Percentiles rank a stretch among this genome's conserved stretches.
These are phyloP conservation scores for Pteronotus mesoamericanus DNA, from an alignment of 2,797 vertebrate genomes.

Conservation along the genomic window DNA sequence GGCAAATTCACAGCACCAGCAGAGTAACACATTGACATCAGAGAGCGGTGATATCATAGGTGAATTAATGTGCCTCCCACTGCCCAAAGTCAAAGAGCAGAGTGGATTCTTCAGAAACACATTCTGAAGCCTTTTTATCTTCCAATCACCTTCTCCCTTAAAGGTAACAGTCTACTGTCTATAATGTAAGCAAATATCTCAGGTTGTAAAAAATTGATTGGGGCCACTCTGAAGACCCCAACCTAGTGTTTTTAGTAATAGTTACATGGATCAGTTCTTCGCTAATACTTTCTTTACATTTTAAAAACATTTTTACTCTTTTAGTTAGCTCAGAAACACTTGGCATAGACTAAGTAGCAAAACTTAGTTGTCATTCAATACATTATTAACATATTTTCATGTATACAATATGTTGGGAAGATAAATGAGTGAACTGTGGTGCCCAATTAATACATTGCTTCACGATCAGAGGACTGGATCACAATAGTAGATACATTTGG, in stretches of 20 bases:
- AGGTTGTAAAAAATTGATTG: constrained; percentile 42
- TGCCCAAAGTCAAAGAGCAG: constrained; percentile 19
- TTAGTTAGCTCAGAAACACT: constrained; percentile 46
- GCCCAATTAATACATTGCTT: background rate
- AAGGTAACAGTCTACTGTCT: constrained; percentile 43
- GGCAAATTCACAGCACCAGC: background rate
- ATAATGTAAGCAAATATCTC: constrained; percentile 44
- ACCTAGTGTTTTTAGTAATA: background rate
- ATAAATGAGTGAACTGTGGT: constrained; percentile 50
- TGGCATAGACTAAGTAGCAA: constrained; percentile 46
- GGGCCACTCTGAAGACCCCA: background rate
- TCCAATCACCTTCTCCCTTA: constrained; percentile 19
- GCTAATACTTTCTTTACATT: background rate
- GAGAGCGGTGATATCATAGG: background rate
- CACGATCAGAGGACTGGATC: constrained; percentile 40
- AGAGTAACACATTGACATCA: background rate
- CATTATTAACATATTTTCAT: constrained; percentile 63
- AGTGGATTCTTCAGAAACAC: constrained; percentile 29
- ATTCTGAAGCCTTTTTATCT: constrained; percentile 42
- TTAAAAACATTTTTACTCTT: background rate
- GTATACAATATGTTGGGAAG: background rate
- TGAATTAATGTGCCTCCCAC: constrained; percentile 38
- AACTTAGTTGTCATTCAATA: constrained; percentile 48
- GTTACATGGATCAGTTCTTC: background rate
- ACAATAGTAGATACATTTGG: constrained; percentile 21